phyloP scores from a whole-genome alignment of 2,888 invertebrate species.

The Hylaea fasciaria region DNA sequence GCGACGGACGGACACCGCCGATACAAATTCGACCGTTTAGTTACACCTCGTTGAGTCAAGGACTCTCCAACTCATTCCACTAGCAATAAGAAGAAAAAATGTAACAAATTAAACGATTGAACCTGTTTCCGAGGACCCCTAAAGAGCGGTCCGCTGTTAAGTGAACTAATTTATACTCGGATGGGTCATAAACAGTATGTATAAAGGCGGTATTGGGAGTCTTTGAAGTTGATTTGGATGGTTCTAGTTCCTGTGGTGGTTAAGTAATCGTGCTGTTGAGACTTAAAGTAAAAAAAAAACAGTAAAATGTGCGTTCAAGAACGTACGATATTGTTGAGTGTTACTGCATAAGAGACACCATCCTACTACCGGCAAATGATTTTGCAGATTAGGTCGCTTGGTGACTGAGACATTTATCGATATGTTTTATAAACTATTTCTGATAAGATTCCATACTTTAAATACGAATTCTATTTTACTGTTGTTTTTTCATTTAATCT shows the following conservation, averaged over 20 bases:
- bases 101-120: conserved; percentile 80
- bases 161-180: conserved; percentile 82
- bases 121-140: conserved; percentile 80
- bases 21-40: conserved; percentile 82
- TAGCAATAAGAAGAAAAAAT: conserved; percentile 73
- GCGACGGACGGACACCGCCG: conserved; percentile 77
- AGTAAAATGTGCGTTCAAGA: too few species aligned
- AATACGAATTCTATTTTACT: too few species aligned
- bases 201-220: conserved; percentile 34
- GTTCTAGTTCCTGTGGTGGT: conserved; percentile 5
- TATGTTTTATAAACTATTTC: too few species aligned
- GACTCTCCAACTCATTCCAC: conserved; percentile 77
- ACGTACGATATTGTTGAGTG: too few species aligned
- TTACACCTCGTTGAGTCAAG: conserved; percentile 84
- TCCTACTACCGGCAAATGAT: too few species aligned
- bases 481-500: too few species aligned
- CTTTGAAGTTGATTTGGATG: conserved; percentile 24
- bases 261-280: neutral
- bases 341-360: too few species aligned
- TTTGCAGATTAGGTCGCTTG: too few species aligned
- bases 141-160: conserved; percentile 78
- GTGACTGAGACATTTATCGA: too few species aligned
- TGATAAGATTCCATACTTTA: too few species aligned
- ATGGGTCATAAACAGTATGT: conserved; percentile 78
- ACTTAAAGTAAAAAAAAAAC: neutral